Conservation (phyloP, 1,140 invertebrate species). For the Chironomus striatipennis region DNA sequence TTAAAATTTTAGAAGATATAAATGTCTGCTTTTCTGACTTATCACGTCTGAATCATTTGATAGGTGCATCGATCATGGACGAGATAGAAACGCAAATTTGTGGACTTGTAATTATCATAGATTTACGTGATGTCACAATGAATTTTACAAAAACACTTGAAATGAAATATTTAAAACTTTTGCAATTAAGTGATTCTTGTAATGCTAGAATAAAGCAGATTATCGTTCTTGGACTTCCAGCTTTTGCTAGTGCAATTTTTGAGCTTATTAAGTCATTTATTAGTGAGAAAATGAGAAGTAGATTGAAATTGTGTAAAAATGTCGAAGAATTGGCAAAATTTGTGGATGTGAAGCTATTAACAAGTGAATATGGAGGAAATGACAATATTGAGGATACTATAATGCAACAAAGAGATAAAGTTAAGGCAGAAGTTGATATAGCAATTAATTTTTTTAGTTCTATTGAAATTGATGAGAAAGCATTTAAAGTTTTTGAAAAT, state of each 20-base stretch:
- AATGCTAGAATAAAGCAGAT: not conserved
- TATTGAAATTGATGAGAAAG: not conserved
- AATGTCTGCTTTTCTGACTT: not conserved
- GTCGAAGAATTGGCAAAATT: not conserved
- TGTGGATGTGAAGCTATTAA: not conserved
- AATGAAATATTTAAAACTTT: no score
- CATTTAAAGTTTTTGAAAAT: not conserved
- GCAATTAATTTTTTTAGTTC: no score
- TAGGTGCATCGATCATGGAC: no score
- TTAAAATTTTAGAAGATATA: no score
- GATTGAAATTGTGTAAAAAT: not conserved
- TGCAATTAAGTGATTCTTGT: no score
- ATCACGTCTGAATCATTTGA: no score
- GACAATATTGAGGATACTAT: not conserved
- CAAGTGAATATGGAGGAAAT: not conserved
- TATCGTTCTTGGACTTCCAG: not conserved
- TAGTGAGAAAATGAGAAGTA: not conserved
- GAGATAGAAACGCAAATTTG: not conserved
- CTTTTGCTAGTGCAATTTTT: not conserved
- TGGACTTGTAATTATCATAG: not conserved
- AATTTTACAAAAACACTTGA: not conserved
- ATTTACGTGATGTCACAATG: not conserved
- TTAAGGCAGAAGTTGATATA: not conserved
- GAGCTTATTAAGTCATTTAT: not conserved
- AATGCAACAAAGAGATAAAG: no score